A percentile compares a stretch with the other conserved stretches of the same genome.
Evolutionary conservation across 2,888 invertebrate genomes (phyloP).

Genomic region (Ganaspis brasiliensis): DNA sequence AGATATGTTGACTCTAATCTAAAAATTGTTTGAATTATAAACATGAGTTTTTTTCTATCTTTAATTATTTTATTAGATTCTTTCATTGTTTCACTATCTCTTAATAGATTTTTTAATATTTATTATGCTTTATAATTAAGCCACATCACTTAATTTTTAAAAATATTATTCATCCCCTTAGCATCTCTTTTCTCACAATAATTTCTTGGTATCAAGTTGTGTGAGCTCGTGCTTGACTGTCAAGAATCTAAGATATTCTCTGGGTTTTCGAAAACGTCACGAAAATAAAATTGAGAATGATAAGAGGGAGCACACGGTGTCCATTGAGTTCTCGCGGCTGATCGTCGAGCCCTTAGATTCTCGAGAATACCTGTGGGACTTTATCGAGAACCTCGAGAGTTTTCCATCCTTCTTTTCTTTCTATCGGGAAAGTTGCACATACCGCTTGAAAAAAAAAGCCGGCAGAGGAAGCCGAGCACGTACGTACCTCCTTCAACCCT

Average conservation of each 20-base stretch:
- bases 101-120: no score
- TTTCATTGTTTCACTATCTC: no score
- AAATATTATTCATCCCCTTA: no score
- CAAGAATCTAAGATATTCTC: neutral
- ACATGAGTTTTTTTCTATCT: no score
- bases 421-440: slow-evolving; percentile 35
- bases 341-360: slow-evolving; percentile 31
- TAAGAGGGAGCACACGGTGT: slow-evolving; percentile 33
- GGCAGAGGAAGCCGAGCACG: slow-evolving; percentile 33
- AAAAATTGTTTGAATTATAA: no score
- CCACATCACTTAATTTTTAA: no score
- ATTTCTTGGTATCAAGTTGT: neutral
- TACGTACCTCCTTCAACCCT: slow-evolving; percentile 42
- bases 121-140: no score
- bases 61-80: no score
- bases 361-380: slow-evolving; percentile 35
- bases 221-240: neutral
- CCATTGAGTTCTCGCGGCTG: slow-evolving; percentile 35
- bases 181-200: neutral
- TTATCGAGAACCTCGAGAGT: slow-evolving; percentile 36
- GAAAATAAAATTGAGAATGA: slow-evolving; percentile 12
- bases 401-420: slow-evolving; percentile 34
- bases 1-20: no score
- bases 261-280: neutral
- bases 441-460: slow-evolving; percentile 23